phyloP scores from a whole-genome alignment of 2,888 invertebrate species.

The Tipula helvola region DNA sequence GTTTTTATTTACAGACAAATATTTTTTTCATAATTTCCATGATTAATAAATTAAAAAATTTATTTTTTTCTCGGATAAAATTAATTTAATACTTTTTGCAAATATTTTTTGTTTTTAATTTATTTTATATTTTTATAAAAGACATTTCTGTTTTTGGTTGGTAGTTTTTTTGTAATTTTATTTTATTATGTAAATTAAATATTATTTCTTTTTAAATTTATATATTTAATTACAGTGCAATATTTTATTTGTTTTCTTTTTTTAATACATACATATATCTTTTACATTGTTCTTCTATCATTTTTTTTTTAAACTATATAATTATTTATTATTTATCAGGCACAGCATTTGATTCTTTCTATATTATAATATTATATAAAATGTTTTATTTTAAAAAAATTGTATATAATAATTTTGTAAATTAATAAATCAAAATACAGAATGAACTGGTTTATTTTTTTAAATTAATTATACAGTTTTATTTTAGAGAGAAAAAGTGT shows the following conservation, averaged over 20 bases:
- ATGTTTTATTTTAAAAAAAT: neutral
- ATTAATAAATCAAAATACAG: neutral
- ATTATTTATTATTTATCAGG: neutral
- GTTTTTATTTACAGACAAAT: neutral
- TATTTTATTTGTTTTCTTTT: neutral
- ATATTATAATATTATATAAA: neutral
- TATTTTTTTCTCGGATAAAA: neutral
- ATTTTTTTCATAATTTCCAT: neutral
- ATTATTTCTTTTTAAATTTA: neutral
- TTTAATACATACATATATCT: neutral
- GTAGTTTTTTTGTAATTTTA: neutral
- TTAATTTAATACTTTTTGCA: neutral
- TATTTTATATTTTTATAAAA: neutral
- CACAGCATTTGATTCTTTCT: slow-evolving; percentile 8
- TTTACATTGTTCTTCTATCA: neutral
- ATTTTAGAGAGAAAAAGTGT: neutral
- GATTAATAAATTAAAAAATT: neutral
- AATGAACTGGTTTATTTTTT: neutral
- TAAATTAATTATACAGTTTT: neutral
- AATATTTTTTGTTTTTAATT: neutral
- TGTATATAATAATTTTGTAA: neutral
- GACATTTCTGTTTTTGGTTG: neutral
- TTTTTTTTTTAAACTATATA: neutral
- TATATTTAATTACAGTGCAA: neutral
- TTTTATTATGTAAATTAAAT: neutral